Percentiles rank a stretch among this genome's conserved stretches.
Evolutionary conservation across 2,888 invertebrate species (phyloP).

Genomic region (Chloromyia formosa): DNA sequence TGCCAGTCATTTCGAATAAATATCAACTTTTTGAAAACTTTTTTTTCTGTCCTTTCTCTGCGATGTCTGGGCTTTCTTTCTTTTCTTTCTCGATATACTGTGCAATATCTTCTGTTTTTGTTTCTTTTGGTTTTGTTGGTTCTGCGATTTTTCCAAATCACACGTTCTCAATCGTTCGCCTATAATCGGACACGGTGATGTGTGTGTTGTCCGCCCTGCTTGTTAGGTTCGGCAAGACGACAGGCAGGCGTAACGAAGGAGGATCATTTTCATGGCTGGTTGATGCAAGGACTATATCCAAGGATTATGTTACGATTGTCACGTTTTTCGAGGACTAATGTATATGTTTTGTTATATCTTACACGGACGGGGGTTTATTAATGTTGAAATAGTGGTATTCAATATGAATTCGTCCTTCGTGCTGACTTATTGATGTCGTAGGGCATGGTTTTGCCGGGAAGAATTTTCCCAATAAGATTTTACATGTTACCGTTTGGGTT

Average conservation of each 20-base stretch:
- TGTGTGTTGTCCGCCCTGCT: background rate
- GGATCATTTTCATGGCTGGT: background rate
- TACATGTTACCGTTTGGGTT: background rate
- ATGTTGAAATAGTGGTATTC: background rate
- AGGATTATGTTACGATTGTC: background rate
- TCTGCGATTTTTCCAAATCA: constrained; percentile 2
- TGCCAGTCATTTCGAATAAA: constrained; percentile 32
- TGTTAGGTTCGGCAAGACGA: background rate
- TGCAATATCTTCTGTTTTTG: background rate
- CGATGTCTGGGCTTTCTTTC: too few species aligned
- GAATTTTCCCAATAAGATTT: background rate
- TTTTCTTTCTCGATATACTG: too few species aligned
- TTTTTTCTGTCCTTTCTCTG: background rate
- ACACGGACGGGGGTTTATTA: background rate
- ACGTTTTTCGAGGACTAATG: background rate
- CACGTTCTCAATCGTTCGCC: background rate
- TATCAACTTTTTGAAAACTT: constrained; percentile 27
- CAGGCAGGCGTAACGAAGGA: background rate
- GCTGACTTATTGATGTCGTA: background rate
- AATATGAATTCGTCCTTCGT: background rate
- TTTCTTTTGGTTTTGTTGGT: background rate
- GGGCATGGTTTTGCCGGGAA: background rate
- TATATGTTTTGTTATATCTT: background rate
- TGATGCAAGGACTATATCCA: background rate
- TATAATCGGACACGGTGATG: too few species aligned